A percentile compares a stretch with the other conserved stretches of the same genome.
phyloP scores from a whole-genome alignment of 2,888 invertebrate species.

The Eubasilissa splendida region DNA sequence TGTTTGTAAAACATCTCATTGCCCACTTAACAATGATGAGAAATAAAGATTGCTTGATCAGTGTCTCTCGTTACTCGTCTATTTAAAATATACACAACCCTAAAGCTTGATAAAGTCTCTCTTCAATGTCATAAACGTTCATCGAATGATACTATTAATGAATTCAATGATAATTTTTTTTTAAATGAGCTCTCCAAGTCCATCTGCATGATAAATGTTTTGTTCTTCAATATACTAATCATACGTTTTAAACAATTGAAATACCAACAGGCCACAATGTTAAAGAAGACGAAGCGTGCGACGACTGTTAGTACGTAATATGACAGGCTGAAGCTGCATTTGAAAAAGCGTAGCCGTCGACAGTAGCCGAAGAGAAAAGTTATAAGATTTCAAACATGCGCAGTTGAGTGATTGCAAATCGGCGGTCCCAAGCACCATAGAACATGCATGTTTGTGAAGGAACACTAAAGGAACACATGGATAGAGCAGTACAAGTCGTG shows the following conservation, averaged over 20 bases:
- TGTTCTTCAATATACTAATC: constrained; percentile 40
- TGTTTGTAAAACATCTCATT: constrained; percentile 3
- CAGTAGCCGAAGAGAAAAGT: background rate
- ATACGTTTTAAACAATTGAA: constrained; percentile 44
- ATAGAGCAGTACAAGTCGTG: background rate
- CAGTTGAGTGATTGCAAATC: too few species aligned
- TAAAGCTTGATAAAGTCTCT: background rate
- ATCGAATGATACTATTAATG: background rate
- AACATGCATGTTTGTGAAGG: constrained; percentile 27
- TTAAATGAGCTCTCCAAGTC: background rate
- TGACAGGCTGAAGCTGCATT: constrained; percentile 24
- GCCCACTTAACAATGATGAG: background rate
- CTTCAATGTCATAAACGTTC: background rate
- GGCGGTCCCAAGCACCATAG: constrained; percentile 18
- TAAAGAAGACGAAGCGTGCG: constrained; percentile 56
- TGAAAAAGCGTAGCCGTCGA: constrained; percentile 19
- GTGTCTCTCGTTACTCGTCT: constrained; percentile 32
- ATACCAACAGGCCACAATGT: constrained; percentile 54
- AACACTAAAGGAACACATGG: background rate
- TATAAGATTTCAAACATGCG: too few species aligned
- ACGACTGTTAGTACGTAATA: constrained; percentile 50
- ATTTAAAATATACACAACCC: background rate
- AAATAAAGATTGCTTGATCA: constrained; percentile 43
- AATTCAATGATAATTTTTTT: too few species aligned
- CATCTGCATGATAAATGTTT: constrained; percentile 31